phyloP scores from a whole-genome alignment of 1,140 invertebrate species.

The Plectus sambesii region DNA sequence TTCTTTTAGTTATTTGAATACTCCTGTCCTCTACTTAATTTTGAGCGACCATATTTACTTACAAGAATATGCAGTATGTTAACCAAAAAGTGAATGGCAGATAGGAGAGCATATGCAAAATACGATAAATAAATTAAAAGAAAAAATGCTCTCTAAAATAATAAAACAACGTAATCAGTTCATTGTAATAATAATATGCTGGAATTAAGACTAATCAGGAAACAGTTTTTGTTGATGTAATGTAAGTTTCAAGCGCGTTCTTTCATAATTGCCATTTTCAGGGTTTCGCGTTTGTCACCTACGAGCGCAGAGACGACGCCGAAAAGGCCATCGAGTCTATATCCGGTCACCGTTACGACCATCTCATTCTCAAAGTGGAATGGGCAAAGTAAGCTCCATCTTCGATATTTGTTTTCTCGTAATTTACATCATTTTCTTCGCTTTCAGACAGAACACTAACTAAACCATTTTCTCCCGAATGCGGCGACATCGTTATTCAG shows the following conservation, averaged over 20 bases:
- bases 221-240: constrained; percentile 19
- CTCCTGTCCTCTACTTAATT: no score
- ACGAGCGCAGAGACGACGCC: constrained; percentile 74
- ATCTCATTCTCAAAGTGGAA: constrained; percentile 92
- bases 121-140: not conserved
- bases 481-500: no score
- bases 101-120: no score
- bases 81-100: no score
- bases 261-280: constrained; percentile 32
- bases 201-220: constrained; percentile 64
- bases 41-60: no score
- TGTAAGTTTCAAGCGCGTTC: constrained; percentile 10
- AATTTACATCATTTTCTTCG: constrained; percentile 5
- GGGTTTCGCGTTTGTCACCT: constrained; percentile 89
- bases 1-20: no score
- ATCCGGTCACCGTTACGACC: constrained; percentile 92
- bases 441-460: constrained; percentile 20
- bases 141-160: constrained; percentile 9
- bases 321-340: constrained; percentile 74
- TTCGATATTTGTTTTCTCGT: constrained; percentile 13
- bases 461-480: constrained; percentile 11
- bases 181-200: constrained; percentile 24
- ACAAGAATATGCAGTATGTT: no score
- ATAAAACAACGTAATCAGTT: constrained; percentile 20
- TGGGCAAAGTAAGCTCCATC: constrained; percentile 75